phyloP scores from a whole-genome alignment of 2,113 vertebrate species.

The Xiphorhynchus elegans region DNA sequence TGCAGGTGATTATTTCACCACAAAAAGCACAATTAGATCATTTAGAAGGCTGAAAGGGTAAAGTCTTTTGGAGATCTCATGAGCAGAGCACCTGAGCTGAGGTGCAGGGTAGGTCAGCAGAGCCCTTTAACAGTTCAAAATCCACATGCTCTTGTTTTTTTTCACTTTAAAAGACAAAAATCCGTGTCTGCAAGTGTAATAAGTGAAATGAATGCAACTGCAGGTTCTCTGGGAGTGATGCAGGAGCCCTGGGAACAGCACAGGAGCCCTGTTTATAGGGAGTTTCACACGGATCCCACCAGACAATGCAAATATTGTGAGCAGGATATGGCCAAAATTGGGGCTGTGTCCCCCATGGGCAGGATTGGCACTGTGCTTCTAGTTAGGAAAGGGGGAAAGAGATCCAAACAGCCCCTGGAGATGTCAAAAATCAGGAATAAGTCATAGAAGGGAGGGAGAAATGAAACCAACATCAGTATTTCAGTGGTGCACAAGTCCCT shows the following conservation, averaged over 20 bases:
- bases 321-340: neutral
- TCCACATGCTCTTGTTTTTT: neutral
- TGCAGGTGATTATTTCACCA: neutral
- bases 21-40: neutral
- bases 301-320: neutral
- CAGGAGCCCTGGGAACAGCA: neutral
- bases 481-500: neutral
- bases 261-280: neutral
- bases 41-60: neutral
- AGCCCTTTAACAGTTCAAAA: neutral
- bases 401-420: neutral
- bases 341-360: neutral
- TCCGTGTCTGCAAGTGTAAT: neutral
- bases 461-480: neutral
- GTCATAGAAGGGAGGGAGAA: neutral
- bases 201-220: neutral
- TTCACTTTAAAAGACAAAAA: neutral
- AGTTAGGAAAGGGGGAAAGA: neutral
- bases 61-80: neutral
- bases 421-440: neutral
- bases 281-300: neutral
- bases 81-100: neutral
- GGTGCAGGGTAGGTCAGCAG: neutral
- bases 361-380: neutral
- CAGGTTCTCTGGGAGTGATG: neutral